Conservation (phyloP, 2,797 vertebrate genomes). For the Psittacula echo region DNA sequence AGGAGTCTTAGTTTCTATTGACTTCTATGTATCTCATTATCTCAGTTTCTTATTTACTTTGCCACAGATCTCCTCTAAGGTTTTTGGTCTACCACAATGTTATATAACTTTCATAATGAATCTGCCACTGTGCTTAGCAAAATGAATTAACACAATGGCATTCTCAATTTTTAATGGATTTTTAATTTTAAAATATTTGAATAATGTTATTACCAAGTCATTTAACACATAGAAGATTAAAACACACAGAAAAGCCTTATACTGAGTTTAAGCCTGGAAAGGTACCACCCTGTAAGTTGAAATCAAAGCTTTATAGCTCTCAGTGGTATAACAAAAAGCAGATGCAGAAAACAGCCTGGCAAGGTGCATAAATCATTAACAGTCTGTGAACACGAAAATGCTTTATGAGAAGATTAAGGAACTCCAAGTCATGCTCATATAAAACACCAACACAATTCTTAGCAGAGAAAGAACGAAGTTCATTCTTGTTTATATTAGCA, state of each 20-base stretch:
- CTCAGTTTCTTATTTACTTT: conserved; percentile 49
- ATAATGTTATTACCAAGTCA: not conserved
- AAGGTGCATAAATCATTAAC: not conserved
- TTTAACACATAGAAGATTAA: not conserved
- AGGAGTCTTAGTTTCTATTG: conserved; percentile 24
- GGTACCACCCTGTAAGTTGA: not conserved
- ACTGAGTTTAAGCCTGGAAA: not conserved
- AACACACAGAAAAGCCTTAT: not conserved
- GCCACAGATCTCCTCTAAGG: not conserved
- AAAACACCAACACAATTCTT: not conserved
- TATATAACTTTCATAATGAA: not conserved
- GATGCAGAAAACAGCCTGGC: not conserved
- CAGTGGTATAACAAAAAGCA: not conserved
- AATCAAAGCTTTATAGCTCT: not conserved
- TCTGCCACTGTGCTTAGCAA: not conserved
- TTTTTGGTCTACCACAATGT: not conserved
- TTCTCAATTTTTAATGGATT: not conserved
- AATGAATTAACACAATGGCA: not conserved
- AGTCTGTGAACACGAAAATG: not conserved
- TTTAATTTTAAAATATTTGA: not conserved
- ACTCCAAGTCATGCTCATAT: not conserved
- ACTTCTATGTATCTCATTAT: not conserved
- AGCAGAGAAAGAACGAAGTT: not conserved
- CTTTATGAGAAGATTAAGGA: not conserved
- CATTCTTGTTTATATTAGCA: not conserved